These are phyloP conservation scores for Euura saliciscinereae DNA, from an alignment of 1,140 invertebrate genomes.

Conservation along the genomic window DNA sequence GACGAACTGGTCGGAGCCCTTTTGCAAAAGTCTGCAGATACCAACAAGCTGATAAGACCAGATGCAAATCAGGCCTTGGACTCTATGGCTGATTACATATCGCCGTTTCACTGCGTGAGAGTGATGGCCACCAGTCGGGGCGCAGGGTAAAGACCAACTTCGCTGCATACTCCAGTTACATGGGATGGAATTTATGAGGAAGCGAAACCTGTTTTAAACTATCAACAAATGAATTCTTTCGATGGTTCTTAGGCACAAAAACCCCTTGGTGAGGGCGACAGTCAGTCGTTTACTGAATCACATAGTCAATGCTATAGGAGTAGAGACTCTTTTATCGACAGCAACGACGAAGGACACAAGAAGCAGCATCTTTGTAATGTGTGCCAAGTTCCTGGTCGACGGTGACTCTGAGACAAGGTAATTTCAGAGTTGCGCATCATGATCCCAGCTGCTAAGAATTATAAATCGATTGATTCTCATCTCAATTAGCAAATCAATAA, in stretches of 20 bases:
- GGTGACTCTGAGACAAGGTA: slow-evolving; percentile 32
- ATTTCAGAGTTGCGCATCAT: too few relatives aligned
- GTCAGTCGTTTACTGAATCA: slow-evolving; percentile 28
- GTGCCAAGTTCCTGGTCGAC: slow-evolving; percentile 31
- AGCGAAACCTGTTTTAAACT: background rate
- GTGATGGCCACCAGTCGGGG: slow-evolving; percentile 19
- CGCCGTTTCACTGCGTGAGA: slow-evolving; percentile 21
- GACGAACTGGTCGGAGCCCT: slow-evolving; percentile 26
- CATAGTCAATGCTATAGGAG: slow-evolving; percentile 24
- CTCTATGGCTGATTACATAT: slow-evolving; percentile 27
- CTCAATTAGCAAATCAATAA: background rate
- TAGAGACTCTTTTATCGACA: slow-evolving; percentile 22
- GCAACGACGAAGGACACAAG: slow-evolving; percentile 24
- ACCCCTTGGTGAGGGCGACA: slow-evolving; percentile 27
- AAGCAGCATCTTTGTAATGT: slow-evolving; percentile 25
- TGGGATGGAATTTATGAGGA: background rate
- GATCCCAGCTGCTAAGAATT: too few relatives aligned
- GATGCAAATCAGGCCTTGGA: slow-evolving; percentile 29
- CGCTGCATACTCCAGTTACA: background rate
- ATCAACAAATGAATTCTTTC: slow-evolving; percentile 6
- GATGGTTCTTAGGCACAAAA: slow-evolving; percentile 24
- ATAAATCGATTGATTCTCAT: background rate
- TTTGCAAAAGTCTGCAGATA: slow-evolving; percentile 30
- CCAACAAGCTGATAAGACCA: slow-evolving; percentile 25
- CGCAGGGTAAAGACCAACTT: slow-evolving; percentile 16